These are phyloP conservation scores for Alfaro cultratus DNA, from an alignment of 2,797 vertebrate species.

Conservation along the genomic window DNA sequence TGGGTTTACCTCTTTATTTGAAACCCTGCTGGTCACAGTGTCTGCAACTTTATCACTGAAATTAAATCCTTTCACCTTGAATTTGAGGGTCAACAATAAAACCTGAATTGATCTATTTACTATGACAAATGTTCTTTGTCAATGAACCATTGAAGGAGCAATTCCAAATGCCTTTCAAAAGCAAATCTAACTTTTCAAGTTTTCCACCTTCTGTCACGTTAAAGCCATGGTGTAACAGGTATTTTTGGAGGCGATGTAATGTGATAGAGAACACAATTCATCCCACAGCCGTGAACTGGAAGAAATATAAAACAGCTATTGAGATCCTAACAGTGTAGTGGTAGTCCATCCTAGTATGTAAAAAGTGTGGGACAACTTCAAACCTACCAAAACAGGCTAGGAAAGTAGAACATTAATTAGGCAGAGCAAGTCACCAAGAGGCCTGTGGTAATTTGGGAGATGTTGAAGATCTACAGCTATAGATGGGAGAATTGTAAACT, in stretches of 20 bases:
- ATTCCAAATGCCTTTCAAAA: neutral
- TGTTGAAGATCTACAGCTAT: no score
- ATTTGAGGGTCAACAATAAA: neutral
- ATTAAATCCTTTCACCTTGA: neutral
- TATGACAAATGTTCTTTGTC: neutral
- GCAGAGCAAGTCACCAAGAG: neutral
- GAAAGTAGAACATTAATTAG: neutral
- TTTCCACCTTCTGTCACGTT: neutral
- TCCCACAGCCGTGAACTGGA: neutral
- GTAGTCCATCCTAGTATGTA: neutral
- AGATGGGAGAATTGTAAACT: neutral
- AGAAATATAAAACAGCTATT: neutral
- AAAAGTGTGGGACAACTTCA: neutral
- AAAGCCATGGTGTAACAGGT: neutral
- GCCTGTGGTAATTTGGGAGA: neutral
- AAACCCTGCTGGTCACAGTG: neutral
- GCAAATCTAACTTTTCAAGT: neutral
- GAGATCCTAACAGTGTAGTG: neutral
- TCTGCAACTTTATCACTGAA: neutral
- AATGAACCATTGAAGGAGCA: neutral
- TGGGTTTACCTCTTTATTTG: neutral
- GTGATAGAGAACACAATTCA: neutral
- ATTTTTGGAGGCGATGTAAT: neutral
- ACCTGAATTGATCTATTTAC: neutral
- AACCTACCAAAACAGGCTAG: neutral